Evolutionary conservation across 2,113 vertebrate species (phyloP), one percentile per base, ranked within the genome.

Genomic region (Macheiramphus alcinus): DNA sequence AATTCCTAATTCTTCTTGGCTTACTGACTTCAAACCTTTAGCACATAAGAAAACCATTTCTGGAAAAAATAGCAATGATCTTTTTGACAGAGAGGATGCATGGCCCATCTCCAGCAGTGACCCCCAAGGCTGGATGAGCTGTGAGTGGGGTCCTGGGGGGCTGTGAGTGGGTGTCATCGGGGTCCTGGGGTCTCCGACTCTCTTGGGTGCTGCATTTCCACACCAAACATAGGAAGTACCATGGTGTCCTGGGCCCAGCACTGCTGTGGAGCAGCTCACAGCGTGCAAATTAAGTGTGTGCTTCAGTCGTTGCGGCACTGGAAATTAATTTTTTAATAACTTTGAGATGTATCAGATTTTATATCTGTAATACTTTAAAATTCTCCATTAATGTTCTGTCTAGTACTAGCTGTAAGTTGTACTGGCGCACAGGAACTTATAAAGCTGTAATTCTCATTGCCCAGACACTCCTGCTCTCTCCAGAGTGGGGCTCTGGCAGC

Each of bases 391-490:
- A 22, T 2, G 6, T 13, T 58, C 50, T 7, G 34, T 11, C 50
- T 17, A 13, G 43, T 4, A 1, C 63, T 40, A 6, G 32, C 38
- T 61, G 9, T 34, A 9, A 45, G 40, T 12, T 45, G 34, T 47
- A 8, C 55, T 11, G 40, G 47, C 47, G 11, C 20, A 2, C 7
- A 7, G 71, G 34, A 29, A 40, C 45, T 68, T 25, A 13, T 2
- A 11, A 29, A 62, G 47, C 71, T 38, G 32, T 11, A 29, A 10
- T 48, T 45, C 23, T 36, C 43, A 5, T 3, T 11, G 48, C 53
- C 19, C 18, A 22, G 38, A 5, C 0, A 7, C 17, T 29, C 15
- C 34, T 0, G 5, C 31, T 19, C 61, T 50, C 59, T 19, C 45
- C 18, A 6, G 79, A 21, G 72, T 2, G 13, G 16, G 62, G 55